These are phyloP conservation scores for Leucophora obtusa DNA, from an alignment of 2,888 invertebrate genomes.

Conservation along the genomic window DNA sequence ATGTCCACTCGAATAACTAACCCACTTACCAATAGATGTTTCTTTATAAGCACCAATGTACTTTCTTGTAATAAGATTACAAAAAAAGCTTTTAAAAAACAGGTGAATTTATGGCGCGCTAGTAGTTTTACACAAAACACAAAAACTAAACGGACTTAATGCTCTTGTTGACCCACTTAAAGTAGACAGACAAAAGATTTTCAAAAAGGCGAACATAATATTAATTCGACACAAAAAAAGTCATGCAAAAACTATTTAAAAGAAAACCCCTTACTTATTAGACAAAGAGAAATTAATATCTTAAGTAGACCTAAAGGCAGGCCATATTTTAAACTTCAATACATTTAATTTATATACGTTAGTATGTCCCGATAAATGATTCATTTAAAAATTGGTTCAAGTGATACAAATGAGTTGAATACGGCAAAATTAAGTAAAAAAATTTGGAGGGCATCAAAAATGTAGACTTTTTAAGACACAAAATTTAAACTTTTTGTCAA, in stretches of 20 bases:
- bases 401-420: no score
- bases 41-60: neutral
- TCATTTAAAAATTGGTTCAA: no score
- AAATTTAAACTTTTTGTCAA: no score
- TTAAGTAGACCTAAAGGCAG: constrained; percentile 49
- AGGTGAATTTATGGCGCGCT: constrained; percentile 45
- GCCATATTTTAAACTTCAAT: neutral
- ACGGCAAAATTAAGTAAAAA: no score
- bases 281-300: constrained; percentile 52
- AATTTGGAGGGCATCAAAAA: no score
- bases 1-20: neutral
- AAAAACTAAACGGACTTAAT: constrained; percentile 31
- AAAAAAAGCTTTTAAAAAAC: constrained; percentile 40
- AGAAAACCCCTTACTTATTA: neutral
- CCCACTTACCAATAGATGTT: neutral
- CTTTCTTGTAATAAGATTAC: constrained; percentile 44
- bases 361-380: no score
- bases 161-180: constrained; percentile 42
- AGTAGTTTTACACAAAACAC: neutral
- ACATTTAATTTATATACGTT: no score
- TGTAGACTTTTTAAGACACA: no score
- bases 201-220: neutral
- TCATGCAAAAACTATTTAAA: neutral
- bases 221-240: constrained; percentile 10
- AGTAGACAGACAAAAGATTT: constrained; percentile 36